Percentiles rank a stretch among this genome's conserved stretches.
Conservation (phyloP, 1,140 invertebrate genomes). For the Telenomus remus region DNA sequence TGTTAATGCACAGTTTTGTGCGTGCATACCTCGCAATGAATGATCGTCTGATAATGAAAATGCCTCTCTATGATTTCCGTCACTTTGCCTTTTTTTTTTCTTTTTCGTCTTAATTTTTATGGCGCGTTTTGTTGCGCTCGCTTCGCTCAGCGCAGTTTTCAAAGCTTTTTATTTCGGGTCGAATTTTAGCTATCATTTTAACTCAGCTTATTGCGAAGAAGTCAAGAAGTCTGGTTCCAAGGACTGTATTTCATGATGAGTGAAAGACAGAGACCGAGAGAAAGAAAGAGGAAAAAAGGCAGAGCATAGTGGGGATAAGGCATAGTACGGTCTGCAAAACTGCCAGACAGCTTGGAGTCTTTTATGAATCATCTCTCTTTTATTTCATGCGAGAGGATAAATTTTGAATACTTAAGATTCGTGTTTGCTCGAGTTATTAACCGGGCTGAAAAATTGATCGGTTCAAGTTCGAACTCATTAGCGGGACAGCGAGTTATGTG, state of each 20-base stretch:
- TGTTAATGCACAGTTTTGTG: slow-evolving; percentile 1
- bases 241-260: slow-evolving; percentile 52
- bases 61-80: not conserved
- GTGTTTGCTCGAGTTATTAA: not conserved
- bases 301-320: slow-evolving; percentile 62
- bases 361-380: slow-evolving; percentile 62
- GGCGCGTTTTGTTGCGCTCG: too few relatives aligned
- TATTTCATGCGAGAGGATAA: slow-evolving; percentile 31
- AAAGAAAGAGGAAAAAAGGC: slow-evolving; percentile 46
- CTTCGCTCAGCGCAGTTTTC: not conserved
- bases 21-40: not conserved
- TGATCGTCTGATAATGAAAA: too few relatives aligned
- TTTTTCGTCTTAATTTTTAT: too few relatives aligned
- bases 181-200: slow-evolving; percentile 30
- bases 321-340: slow-evolving; percentile 64
- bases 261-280: slow-evolving; percentile 3
- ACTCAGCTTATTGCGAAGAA: slow-evolving; percentile 58
- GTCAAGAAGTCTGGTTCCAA: slow-evolving; percentile 59
- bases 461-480: too few relatives aligned
- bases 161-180: not conserved
- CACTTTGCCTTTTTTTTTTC: not conserved
- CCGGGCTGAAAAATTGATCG: too few relatives aligned
- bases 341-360: slow-evolving; percentile 74
- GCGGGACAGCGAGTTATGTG: too few relatives aligned
- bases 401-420: slow-evolving; percentile 29